A percentile compares a stretch with the other conserved stretches of the same genome.
Evolutionary conservation across 1,140 invertebrate species (phyloP).

Genomic region (Homarus americanus): DNA sequence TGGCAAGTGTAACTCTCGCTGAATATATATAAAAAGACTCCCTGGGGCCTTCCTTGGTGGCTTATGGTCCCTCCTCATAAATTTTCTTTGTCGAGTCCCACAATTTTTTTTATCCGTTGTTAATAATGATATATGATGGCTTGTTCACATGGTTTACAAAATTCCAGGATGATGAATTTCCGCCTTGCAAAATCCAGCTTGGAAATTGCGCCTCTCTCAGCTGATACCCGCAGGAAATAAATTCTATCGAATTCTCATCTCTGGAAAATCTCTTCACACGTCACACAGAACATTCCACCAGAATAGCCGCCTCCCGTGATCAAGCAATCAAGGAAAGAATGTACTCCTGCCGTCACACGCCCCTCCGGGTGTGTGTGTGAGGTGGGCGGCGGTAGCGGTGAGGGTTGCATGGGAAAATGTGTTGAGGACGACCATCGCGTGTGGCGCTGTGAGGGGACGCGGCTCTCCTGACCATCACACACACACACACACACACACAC

Average conservation of each 20-base stretch:
- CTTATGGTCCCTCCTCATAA: background rate
- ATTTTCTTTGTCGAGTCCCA: no score
- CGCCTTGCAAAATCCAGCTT: background rate
- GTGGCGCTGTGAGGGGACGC: background rate
- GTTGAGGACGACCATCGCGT: background rate
- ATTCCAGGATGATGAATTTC: background rate
- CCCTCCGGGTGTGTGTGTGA: background rate
- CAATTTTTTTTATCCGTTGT: no score
- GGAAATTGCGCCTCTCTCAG: background rate
- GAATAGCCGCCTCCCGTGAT: background rate
- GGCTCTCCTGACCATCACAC: background rate
- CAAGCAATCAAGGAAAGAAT: constrained; percentile 11
- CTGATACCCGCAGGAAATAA: background rate
- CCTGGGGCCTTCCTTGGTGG: background rate
- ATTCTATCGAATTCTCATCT: background rate
- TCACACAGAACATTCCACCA: background rate
- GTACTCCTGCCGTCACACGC: background rate
- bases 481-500: no score
- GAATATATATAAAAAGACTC: background rate
- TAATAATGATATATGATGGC: no score
- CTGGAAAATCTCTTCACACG: background rate
- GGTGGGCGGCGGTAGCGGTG: background rate
- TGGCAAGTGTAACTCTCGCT: background rate
- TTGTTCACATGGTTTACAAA: background rate
- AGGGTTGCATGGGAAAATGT: constrained; percentile 18